Percentiles rank a stretch among this genome's conserved stretches.
Evolutionary conservation across 2,888 invertebrate genomes (phyloP).

Genomic region (Acrobasis repandana): DNA sequence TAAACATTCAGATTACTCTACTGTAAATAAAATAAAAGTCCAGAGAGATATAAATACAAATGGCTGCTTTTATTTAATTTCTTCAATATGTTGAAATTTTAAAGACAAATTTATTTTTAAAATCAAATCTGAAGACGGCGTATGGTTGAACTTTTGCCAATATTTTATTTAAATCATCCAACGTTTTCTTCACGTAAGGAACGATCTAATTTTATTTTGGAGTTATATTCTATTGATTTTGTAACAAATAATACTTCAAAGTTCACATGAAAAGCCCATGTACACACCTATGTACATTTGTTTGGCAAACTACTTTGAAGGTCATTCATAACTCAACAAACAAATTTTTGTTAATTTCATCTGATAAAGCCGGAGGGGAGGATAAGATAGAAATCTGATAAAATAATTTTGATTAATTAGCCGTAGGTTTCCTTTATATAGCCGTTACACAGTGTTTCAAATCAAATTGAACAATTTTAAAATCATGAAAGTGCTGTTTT

Average conservation of each 20-base stretch:
- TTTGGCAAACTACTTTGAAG: too few species aligned
- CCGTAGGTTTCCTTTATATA: background rate
- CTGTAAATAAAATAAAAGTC: background rate
- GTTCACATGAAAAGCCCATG: background rate
- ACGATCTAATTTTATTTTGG: constrained; percentile 49
- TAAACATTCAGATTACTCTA: background rate
- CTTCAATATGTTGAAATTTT: constrained; percentile 31
- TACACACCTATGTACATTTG: too few species aligned
- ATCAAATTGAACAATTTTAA: background rate
- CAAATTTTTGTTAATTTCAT: too few species aligned
- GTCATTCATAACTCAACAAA: too few species aligned
- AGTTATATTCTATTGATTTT: constrained; percentile 7
- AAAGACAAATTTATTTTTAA: constrained; percentile 62
- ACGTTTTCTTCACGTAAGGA: constrained; percentile 51
- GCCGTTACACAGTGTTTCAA: background rate
- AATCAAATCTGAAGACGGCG: constrained; percentile 61
- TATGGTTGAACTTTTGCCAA: constrained; percentile 63
- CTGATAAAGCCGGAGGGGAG: too few species aligned
- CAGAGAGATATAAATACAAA: constrained; percentile 20
- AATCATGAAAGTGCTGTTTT: background rate
- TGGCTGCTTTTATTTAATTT: constrained; percentile 27
- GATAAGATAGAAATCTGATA: too few species aligned
- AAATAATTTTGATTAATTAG: too few species aligned
- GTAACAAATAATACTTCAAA: background rate
- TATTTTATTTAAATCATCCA: constrained; percentile 65